Evolutionary conservation across 2,888 invertebrate species (phyloP).

Genomic region (Lordiphosa andalusiaca): DNA sequence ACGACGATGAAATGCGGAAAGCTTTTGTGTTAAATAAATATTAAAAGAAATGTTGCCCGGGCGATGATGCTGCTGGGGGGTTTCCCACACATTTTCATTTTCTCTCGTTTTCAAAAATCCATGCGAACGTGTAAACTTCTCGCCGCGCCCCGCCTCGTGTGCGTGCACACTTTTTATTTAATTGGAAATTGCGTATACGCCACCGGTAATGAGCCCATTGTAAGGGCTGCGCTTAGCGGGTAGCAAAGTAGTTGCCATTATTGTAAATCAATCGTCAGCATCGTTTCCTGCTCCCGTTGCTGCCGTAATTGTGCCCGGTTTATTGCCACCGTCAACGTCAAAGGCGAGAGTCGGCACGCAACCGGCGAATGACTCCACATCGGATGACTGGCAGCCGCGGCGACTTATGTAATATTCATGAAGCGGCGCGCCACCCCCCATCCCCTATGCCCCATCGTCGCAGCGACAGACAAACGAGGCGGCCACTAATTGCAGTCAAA

Average conservation of each 20-base stretch:
- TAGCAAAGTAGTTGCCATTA: constrained; percentile 62
- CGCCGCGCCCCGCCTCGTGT: constrained; percentile 18
- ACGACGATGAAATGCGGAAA: constrained; percentile 55
- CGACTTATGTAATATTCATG: constrained; percentile 54
- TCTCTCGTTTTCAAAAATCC: constrained; percentile 45
- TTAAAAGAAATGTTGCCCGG: constrained; percentile 67
- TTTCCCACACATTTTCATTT: too few species aligned
- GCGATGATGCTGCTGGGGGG: constrained; percentile 39
- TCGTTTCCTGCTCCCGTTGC: constrained; percentile 1
- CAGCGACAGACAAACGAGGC: constrained; percentile 22
- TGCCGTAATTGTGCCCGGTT: constrained; percentile 22
- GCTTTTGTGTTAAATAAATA: constrained; percentile 74
- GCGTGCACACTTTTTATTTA: constrained; percentile 58
- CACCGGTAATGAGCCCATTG: constrained; percentile 69
- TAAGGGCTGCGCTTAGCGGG: constrained; percentile 31
- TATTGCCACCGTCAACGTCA: constrained; percentile 37
- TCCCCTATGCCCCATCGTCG: too few species aligned
- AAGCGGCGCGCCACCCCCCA: constrained; percentile 28
- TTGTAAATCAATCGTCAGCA: constrained; percentile 73
- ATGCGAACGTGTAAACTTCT: constrained; percentile 55
- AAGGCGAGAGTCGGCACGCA: constrained; percentile 57
- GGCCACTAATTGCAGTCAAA: constrained; percentile 74
- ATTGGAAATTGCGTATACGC: constrained; percentile 73
- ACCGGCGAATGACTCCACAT: constrained; percentile 37
- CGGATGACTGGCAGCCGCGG: constrained; percentile 38